Base-by-base conservation (phyloP, 2,797 vertebrate species). In the Coendou prehensilis region DNA sequence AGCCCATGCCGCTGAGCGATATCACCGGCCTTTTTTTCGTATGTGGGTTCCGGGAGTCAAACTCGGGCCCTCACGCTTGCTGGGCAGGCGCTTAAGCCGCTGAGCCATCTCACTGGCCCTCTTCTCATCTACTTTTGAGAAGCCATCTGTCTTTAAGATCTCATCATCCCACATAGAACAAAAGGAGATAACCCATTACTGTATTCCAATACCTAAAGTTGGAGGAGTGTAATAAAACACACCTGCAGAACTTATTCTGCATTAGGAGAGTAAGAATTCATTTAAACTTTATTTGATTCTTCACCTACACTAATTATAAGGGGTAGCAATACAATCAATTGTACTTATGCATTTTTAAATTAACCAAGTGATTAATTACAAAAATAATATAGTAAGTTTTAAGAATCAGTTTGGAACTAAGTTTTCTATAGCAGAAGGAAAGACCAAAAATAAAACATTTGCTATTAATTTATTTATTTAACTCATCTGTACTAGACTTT, bases 341-440 rank as follows among this genome's bases (percentile, higher is more conserved):
- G 45, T 54, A 95, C 95, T 95, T 87, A 84, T n/a, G 78, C 9
- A 67, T 64, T 26, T 63, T 14, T 93, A 59, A 89, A 75, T 89
- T 86, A 56, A 22, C 26, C 30, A 82, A 79, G 37, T 91, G 33
- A 67, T 92, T 87, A 75, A 79, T 96, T 92, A 76, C n/a, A 20
- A 83, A 94, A 95, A 67, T 88, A 94, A 88, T n/a, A 50, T 5
- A 83, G 9, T 75, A 26, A 50, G n/a, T 82, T 73, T 9, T 76
- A 89, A 83, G 64, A 91, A 76, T 76, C 7, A 64, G 1, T 79
- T 30, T 87, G 9, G 45, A 45, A 5, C 10, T 89, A 71, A 79
- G 0, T 17, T 41, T 80, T 56, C 79, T 80, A 57, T 10, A 80
- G 41, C 33, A 5, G 41, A 57, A 22, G 50, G 10, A 90, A 64